Evolutionary conservation across 2,797 vertebrate species (phyloP).

Genomic region (Microctenopoma steveboyesi): DNA sequence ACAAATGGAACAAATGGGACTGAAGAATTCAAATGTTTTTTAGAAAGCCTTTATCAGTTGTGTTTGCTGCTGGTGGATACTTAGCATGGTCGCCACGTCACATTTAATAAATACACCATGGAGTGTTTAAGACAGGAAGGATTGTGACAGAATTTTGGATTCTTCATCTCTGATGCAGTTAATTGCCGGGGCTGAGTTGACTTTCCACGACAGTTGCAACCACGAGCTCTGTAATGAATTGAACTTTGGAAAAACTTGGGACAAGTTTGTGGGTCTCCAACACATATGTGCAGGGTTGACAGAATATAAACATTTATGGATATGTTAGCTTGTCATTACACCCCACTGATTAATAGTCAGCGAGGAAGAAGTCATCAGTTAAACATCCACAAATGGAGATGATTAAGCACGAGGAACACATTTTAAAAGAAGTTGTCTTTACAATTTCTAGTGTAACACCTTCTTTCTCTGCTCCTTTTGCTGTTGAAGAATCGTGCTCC

Average conservation of each 20-base stretch:
- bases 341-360: conserved; percentile 61
- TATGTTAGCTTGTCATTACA: conserved; percentile 66
- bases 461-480: conserved; percentile 10
- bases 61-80: conserved; percentile 3
- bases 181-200: conserved; percentile 54
- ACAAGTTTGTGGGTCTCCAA: conserved; percentile 50
- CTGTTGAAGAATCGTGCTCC: conserved; percentile 28
- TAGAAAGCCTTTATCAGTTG: neutral
- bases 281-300: conserved; percentile 53
- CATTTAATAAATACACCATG: conserved; percentile 43
- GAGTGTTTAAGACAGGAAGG: conserved; percentile 15
- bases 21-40: no score
- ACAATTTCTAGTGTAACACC: conserved; percentile 20
- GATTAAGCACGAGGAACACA: conserved; percentile 48
- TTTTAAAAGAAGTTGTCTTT: conserved; percentile 5
- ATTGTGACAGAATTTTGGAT: conserved; percentile 46
- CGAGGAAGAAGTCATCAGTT: conserved; percentile 48
- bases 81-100: conserved; percentile 7
- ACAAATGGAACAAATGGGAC: no score
- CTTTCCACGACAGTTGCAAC: conserved; percentile 59
- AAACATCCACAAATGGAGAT: conserved; percentile 48
- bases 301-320: conserved; percentile 58
- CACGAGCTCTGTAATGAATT: conserved; percentile 55
- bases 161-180: conserved; percentile 57
- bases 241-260: conserved; percentile 38